Evolutionary conservation across 2,797 vertebrate species (phyloP).

Genomic region (Tokudaia muenninki): DNA sequence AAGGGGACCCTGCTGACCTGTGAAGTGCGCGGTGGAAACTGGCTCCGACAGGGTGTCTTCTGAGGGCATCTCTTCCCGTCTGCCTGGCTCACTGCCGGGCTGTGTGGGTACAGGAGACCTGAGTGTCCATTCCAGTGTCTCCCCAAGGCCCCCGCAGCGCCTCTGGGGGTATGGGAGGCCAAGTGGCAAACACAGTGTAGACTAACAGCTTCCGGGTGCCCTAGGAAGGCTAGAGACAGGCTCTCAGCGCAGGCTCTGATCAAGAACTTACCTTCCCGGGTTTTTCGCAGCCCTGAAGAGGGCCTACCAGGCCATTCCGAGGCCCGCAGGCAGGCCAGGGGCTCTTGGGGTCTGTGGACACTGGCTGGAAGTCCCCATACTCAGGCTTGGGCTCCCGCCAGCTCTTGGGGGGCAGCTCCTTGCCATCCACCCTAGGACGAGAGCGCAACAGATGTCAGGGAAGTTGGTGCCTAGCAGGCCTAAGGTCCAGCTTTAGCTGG

Average conservation of each 20-base stretch:
- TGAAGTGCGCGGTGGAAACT: conserved; percentile 93
- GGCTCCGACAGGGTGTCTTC: conserved; percentile 93
- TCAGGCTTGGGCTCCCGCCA: conserved; percentile 90
- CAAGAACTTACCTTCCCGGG: conserved; percentile 88
- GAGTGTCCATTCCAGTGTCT: neutral
- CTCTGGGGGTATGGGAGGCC: neutral
- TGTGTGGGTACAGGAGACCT: neutral
- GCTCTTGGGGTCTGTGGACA: conserved; percentile 87
- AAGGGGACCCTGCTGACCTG: conserved; percentile 87
- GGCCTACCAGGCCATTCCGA: conserved; percentile 91
- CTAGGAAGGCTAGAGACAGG: neutral
- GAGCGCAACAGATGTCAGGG: accelerated
- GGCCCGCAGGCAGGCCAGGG: conserved; percentile 88
- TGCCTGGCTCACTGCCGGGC: conserved; percentile 89
- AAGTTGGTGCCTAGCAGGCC: neutral
- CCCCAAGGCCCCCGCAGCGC: conserved; percentile 52
- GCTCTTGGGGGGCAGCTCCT: conserved; percentile 90
- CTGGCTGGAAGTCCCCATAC: conserved; percentile 85
- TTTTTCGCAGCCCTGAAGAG: conserved; percentile 89
- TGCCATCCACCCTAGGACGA: conserved; percentile 94
- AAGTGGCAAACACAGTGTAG: too few species aligned
- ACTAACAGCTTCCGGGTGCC: neutral
- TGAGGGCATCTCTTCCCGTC: conserved; percentile 90
- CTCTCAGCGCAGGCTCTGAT: accelerated
- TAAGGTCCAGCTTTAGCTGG: neutral